phyloP scores from a whole-genome alignment of 2,113 vertebrate species.

The Corythaeola cristata region DNA sequence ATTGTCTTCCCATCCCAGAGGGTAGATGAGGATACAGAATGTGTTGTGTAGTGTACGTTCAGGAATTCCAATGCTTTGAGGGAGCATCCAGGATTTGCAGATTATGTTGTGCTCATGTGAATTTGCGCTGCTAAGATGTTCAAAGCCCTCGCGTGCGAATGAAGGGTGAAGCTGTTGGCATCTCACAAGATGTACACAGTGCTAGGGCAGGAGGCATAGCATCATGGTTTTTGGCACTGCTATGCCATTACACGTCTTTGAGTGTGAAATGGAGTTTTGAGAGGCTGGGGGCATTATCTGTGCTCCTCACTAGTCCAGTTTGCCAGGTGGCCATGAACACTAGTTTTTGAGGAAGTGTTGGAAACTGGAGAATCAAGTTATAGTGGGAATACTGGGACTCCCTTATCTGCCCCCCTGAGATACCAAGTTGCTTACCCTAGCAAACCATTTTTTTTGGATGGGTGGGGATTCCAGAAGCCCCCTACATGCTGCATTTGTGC shows the following conservation, averaged over 20 bases:
- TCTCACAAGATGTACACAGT: rapidly evolving
- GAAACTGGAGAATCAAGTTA: background rate
- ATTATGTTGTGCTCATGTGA: background rate
- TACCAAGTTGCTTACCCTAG: background rate
- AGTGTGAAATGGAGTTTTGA: background rate
- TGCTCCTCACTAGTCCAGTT: background rate
- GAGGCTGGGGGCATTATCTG: background rate
- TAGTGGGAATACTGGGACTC: background rate
- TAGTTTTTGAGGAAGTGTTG: background rate
- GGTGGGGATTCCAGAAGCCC: background rate
- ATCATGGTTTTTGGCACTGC: background rate
- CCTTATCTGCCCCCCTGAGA: background rate
- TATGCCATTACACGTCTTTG: background rate
- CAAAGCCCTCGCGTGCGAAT: background rate
- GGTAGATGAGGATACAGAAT: background rate
- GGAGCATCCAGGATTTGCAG: background rate
- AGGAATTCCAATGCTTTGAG: background rate
- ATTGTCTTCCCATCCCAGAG: background rate
- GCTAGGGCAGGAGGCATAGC: background rate
- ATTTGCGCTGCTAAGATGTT: background rate
- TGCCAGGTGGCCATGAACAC: background rate
- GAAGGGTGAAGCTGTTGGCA: background rate
- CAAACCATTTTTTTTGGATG: background rate
- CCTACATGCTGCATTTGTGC: background rate
- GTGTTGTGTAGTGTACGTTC: background rate